Evolutionary conservation across 2,888 invertebrate genomes (phyloP).

Genomic region (Neuroscelio doddi): DNA sequence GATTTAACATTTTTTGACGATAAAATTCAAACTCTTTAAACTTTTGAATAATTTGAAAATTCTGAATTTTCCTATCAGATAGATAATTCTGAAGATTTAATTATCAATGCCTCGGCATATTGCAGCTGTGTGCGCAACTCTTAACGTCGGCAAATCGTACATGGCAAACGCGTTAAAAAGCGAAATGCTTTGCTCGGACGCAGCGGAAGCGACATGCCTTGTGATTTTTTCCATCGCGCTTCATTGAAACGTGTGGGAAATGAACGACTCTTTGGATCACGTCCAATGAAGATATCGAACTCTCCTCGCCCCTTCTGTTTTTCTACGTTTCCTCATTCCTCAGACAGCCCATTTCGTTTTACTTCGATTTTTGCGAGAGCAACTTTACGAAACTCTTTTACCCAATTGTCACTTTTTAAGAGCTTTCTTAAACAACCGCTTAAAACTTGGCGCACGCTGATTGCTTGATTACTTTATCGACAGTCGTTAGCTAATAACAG

Average conservation of each 20-base stretch:
- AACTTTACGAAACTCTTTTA: constrained; percentile 1
- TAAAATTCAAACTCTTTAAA: too few species aligned
- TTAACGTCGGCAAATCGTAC: background rate
- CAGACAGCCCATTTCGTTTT: too few species aligned
- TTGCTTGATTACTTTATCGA: background rate
- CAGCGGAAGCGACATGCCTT: constrained; percentile 4
- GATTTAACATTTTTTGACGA: too few species aligned
- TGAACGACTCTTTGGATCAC: constrained; percentile 24
- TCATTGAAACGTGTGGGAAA: constrained; percentile 23
- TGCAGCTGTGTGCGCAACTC: too few species aligned
- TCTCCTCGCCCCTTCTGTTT: constrained; percentile 2
- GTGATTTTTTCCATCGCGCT: constrained; percentile 11
- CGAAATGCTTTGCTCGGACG: background rate
- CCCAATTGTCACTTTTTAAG: constrained; percentile 8
- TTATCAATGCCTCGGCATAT: too few species aligned
- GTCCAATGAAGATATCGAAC: constrained; percentile 31
- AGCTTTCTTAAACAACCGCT: too few species aligned
- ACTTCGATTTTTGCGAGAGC: background rate
- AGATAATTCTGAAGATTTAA: background rate
- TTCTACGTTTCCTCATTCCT: background rate
- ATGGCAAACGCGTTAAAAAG: background rate
- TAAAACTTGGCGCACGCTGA: background rate
- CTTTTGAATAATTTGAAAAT: background rate
- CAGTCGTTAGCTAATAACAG: too few species aligned
- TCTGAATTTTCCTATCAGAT: background rate